A percentile compares a stretch with the other conserved stretches of the same genome.
Conservation (phyloP, 2,888 invertebrate genomes). For the Pristionchus entomophagus region DNA sequence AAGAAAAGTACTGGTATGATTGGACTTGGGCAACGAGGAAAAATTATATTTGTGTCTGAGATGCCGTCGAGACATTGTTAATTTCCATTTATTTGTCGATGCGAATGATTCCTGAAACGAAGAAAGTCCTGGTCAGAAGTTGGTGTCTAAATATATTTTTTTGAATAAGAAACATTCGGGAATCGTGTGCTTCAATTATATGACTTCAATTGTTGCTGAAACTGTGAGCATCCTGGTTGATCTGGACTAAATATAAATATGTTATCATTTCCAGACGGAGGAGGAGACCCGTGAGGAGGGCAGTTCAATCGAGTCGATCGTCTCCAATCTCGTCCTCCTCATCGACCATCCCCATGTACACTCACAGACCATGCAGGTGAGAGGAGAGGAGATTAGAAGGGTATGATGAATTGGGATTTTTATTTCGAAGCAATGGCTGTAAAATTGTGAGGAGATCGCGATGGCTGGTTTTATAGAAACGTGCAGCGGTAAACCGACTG, state of each 20-base stretch:
- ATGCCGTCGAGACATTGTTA: too few species aligned
- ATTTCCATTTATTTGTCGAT: neutral
- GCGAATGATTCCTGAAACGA: neutral
- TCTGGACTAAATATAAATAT: neutral
- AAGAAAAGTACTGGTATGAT: too few species aligned
- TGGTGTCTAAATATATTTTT: neutral
- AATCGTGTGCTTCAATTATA: too few species aligned
- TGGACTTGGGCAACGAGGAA: too few species aligned
- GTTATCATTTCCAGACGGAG: neutral
- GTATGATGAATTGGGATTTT: too few species aligned
- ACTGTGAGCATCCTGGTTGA: neutral
- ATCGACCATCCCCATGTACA: constrained; percentile 55
- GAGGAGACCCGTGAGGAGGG: constrained; percentile 47
- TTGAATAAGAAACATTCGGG: too few species aligned
- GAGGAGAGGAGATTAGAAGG: neutral
- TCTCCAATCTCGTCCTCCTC: constrained; percentile 52
- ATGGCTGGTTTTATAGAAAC: neutral
- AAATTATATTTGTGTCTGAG: too few species aligned
- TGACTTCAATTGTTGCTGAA: neutral
- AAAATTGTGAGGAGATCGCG: neutral
- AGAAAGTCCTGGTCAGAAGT: neutral
- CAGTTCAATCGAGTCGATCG: constrained; percentile 51
- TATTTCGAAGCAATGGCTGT: neutral
- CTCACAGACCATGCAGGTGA: constrained; percentile 52
- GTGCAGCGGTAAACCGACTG: neutral